Base-by-base conservation (phyloP, 2,888 invertebrate species). In the Deilephila porcellus region DNA sequence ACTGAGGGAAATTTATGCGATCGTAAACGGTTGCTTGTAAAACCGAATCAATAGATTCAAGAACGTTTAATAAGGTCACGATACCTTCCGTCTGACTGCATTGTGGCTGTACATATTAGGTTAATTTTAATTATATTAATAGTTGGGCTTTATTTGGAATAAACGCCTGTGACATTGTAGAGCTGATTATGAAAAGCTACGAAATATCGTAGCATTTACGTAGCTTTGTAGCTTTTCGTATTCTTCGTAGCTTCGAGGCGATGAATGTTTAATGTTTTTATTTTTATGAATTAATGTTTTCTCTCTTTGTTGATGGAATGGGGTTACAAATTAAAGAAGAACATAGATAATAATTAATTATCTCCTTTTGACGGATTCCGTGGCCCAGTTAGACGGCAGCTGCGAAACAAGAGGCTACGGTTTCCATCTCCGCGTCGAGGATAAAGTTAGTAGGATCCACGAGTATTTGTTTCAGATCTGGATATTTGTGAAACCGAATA, bases 11-110 rank as follows among this genome's bases (percentile, higher is more conserved):
- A 52, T 67, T 67, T 67, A 67, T 67, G 52, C 25, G 67, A 52
- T 67, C 67, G 67, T 67, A 67, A 67, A 67, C 25, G 17, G 52
- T 67, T 45, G 25, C 67, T 67, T 67, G 67, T 67, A 67, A 52
- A 67, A 25, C 20, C 52, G 25, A 67, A 52, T 52, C 67, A 52
- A 67, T 67, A 25, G 25, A 52, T 25, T 67, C 67, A 67, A 67
- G 67, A 60, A 25, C 60, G 52, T 67, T 45, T 67, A 67, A 52
- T 52, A 52, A 67, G 67, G 67, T 67, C 67, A 67, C 52, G 67
- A 67, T 67, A 67, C 29, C 67, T 67, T 67, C 52, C 67, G 67
- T 67, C 67, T 67, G 45, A 14, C 45, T 37, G 63, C 45, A 52
- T 67, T 52, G 67, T 67, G 20, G 17, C 17, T 52, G 67, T 67